Conservation (phyloP, 2,113 vertebrate genomes). For the Centropristis striata region DNA sequence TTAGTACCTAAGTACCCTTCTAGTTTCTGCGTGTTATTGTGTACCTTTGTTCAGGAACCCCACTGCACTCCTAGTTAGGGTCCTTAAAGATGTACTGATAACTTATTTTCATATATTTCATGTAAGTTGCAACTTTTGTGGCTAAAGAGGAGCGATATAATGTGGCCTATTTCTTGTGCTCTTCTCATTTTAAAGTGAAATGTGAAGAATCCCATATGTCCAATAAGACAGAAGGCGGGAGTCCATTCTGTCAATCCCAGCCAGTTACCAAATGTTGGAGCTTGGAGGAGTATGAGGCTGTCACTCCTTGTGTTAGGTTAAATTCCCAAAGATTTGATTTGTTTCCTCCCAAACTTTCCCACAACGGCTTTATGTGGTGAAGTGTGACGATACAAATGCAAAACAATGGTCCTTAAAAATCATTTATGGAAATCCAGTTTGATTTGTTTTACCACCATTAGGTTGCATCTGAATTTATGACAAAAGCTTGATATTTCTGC, state of each 20-base stretch:
- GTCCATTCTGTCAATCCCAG: background rate
- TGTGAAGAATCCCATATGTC: background rate
- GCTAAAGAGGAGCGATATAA: background rate
- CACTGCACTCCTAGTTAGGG: background rate
- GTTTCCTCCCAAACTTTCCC: background rate
- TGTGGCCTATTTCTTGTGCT: background rate
- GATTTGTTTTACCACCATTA: slow-evolving; percentile 9
- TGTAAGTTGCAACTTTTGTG: background rate
- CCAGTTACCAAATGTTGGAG: background rate
- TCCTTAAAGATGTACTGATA: background rate
- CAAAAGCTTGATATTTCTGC: slow-evolving; percentile 4
- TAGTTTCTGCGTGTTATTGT: background rate
- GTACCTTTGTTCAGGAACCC: background rate
- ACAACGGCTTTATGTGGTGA: background rate
- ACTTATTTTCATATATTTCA: background rate
- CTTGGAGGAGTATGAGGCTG: background rate
- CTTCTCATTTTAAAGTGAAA: slow-evolving; percentile 5
- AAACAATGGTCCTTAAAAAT: slow-evolving; percentile 18
- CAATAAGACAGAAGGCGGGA: background rate
- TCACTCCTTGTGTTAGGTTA: background rate
- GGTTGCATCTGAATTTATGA: slow-evolving; percentile 19
- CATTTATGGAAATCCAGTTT: background rate
- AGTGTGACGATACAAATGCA: background rate
- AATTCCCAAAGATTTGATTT: background rate
- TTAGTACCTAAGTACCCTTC: background rate